phyloP scores from a whole-genome alignment of 2,113 vertebrate species.

The Pseudois nayaur region DNA sequence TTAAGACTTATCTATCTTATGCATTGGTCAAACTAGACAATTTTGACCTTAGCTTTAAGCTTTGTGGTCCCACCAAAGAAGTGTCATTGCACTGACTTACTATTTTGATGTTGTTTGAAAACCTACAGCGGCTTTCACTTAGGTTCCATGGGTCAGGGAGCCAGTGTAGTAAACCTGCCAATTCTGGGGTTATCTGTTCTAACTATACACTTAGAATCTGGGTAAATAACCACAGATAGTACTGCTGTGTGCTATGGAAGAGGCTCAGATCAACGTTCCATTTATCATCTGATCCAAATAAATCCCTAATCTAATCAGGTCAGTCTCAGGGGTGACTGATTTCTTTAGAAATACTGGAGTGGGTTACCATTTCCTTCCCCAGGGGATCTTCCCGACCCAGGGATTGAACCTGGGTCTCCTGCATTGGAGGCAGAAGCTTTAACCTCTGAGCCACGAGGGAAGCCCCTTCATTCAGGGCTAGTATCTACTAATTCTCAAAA shows the following conservation, averaged over 20 bases:
- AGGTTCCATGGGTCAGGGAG: background rate
- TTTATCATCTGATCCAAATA: background rate
- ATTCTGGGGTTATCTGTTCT: background rate
- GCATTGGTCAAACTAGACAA: background rate
- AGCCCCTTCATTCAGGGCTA: background rate
- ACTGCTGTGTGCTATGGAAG: background rate
- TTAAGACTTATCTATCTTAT: background rate
- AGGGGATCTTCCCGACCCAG: too few relatives aligned
- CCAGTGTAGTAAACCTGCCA: background rate
- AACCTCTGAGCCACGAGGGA: too few relatives aligned
- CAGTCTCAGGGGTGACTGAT: background rate
- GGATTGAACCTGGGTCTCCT: accelerated
- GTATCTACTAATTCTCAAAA: background rate
- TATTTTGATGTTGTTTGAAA: background rate
- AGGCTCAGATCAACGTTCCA: background rate
- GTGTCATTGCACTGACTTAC: background rate
- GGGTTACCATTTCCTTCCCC: too few relatives aligned
- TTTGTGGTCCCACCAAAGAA: background rate
- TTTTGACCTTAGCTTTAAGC: background rate
- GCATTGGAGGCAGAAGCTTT: too few relatives aligned
- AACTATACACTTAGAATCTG: background rate
- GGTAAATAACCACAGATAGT: background rate
- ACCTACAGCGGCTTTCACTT: background rate
- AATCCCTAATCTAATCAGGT: background rate
- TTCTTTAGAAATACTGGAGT: background rate